Base-by-base conservation (phyloP, 1,140 invertebrate genomes). In the Proales similis region DNA sequence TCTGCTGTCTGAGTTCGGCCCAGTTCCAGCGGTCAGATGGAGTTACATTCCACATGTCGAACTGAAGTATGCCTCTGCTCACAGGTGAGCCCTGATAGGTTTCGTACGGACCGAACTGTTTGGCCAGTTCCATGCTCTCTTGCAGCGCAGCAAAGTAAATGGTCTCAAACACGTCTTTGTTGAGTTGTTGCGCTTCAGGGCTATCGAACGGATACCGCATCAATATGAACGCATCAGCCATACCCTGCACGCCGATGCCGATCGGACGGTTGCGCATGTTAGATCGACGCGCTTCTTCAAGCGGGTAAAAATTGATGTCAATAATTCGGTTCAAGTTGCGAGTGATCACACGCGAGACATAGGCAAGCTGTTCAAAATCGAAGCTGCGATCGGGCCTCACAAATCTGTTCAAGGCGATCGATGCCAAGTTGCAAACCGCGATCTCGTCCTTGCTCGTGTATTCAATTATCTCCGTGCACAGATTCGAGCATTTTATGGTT, bases 361-460 rank as follows among this genome's bases (percentile, higher is more conserved):
- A 79, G 70, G 86, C 87, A 4, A 99, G 78, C 71, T 90, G 89
- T 2, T 81, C 68, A 73, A 97, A 98, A 73, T 99, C 87, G 71
- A 85, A 98, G 0, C 80, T 84, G 32, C 70, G 70, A 53, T 76
- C 77, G 47, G 84, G 81, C 3, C 81, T 69, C 0, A 98, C 88
- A 79, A 89, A 99, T 84, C 88, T 89, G 71, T 93, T 95, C 0
- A 99, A 78, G n/a, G 94, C 92, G 66, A 99, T 87, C 0, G 94
- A 98, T 1, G 93, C 94, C 69, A 98, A 81, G 79, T 97, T 98
- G 75, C 95, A 99, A 0, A 97, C 94, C 24, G 93, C 94, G 29
- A 96, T 76, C 81, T 97, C 93, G 76, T 95, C 88, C 2, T 83
- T 78, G 33, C 86, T 83, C 36, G 72, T 77, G 72, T 94, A 97